Evolutionary conservation across 2,113 vertebrate genomes (phyloP).

Genomic region (Meriones unguiculatus): DNA sequence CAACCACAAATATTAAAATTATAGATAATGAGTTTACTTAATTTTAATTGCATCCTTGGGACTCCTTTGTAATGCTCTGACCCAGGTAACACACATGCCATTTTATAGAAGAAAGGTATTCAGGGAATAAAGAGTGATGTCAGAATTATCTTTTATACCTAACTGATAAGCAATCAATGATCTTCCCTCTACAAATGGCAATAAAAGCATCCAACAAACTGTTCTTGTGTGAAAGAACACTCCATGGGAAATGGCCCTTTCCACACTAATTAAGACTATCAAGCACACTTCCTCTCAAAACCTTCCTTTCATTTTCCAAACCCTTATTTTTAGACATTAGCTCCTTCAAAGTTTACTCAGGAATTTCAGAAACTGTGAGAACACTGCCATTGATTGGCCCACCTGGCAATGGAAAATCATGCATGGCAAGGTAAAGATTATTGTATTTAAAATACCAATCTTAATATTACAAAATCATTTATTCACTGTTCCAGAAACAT

Average conservation of each 20-base stretch:
- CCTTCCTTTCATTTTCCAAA: slow-evolving; percentile 67
- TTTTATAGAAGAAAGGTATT: slow-evolving; percentile 79
- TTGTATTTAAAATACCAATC: slow-evolving; percentile 57
- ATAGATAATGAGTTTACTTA: slow-evolving; percentile 44
- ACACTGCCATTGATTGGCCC: slow-evolving; percentile 61
- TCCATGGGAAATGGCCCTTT: slow-evolving; percentile 79
- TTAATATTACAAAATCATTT: slow-evolving; percentile 64
- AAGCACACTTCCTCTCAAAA: slow-evolving; percentile 64
- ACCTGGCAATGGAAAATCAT: slow-evolving; percentile 65
- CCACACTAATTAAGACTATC: slow-evolving; percentile 71
- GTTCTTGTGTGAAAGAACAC: slow-evolving; percentile 79
- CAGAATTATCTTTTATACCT: slow-evolving; percentile 84
- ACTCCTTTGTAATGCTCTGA: slow-evolving; percentile 48
- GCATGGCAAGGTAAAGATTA: slow-evolving; percentile 30
- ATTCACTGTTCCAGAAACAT: slow-evolving; percentile 67
- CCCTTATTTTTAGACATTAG: slow-evolving; percentile 58
- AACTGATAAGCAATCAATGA: slow-evolving; percentile 84
- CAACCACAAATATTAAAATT: slow-evolving; percentile 75
- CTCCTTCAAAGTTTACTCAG: slow-evolving; percentile 55
- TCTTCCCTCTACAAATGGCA: slow-evolving; percentile 83
- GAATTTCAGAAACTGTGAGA: slow-evolving; percentile 70
- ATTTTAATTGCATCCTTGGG: slow-evolving; percentile 66
- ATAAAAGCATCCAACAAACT: slow-evolving; percentile 83
- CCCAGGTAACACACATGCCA: slow-evolving; percentile 56
- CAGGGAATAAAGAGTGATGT: slow-evolving; percentile 75